Evolutionary conservation across 2,797 vertebrate species (phyloP), one percentile per base, ranked within the genome.

Genomic region (Amblyopsis hoosieri): DNA sequence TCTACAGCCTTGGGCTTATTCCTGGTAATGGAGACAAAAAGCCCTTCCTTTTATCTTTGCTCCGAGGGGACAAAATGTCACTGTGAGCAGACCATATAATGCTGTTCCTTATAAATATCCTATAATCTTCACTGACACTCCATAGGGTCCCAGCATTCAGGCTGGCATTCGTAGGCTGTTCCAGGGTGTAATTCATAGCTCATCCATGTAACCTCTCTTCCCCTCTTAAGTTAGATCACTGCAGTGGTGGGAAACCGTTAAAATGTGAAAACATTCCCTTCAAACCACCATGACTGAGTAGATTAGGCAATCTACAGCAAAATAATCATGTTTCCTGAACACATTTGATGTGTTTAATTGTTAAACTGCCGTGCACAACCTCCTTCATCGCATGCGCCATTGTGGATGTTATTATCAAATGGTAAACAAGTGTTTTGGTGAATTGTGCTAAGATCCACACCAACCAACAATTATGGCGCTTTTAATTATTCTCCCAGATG

Each of bases 211-310:
- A 82, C 80, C 68, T 80, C 61, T 29, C 76, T 75, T 80, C 64
- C 67, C 58, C 82, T 85, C 70, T 84, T 63, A 52, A 67, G 72
- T 81, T 81, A 60, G 80, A 89, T 86, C 78, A 70, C 67, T 86
- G 77, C 31, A 66, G 85, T 76, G 82, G 82, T 85, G 83, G 84
- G 76, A 85, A 87, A 72, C 86, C 87, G 84, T 88, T 89, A 91
- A 90, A 89, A 89, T 81, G 90, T 85, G 64, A 85, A 91, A 91
- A 92, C 85, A 86, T 90, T 89, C 80, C 85, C 85, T 80, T 89
- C 84, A 91, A 91, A 91, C 90, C 90, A 85, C 90, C 90, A 77
- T 93, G 92, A 93, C 91, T 91, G 89, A 92, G 88, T 85, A 90
- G 89, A 93, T 92, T 93, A 91, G 79, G 67, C 80, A 83, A 91